Evolutionary conservation across 2,797 vertebrate genomes (phyloP), one percentile per base, ranked within the genome.

Genomic region (Chrosomus eos): DNA sequence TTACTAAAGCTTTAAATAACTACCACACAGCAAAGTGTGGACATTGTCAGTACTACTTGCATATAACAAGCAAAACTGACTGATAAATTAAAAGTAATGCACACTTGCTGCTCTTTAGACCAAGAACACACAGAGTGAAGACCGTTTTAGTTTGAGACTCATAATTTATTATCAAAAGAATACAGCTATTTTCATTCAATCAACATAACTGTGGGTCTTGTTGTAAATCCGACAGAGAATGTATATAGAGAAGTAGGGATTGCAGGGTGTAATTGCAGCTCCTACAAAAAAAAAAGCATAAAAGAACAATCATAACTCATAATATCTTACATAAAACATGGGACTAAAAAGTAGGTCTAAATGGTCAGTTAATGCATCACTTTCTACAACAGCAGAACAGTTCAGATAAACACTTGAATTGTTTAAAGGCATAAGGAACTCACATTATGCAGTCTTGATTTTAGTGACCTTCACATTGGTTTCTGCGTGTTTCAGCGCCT

Each of bases 401-500:
- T 40, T 76, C 9, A 60, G 10, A 60, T 11, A 72, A 40, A 85
- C 19, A 51, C 16, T 21, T 60, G 0, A 28, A 14, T 9, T 18
- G 5, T 48, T 40, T 72, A 55, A 14, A 64, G 45, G 26, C 36
- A 4, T 62, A 3, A 7, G 3, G 10, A 21, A 90, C 96, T 92
- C 68, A 92, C 93, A 0, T 87, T 19, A 83, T 3, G 67, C 10
- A 1, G 68, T 80, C 79, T 89, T 88, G 23, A 81, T 0, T 73
- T 84, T 84, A 16, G 5, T 80, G n/a, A 96, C 92, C 91, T 93
- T 97, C 51, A 99, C 93, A 7, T 2, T 96, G 87, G 95, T 88
- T 60, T 93, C 92, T 0, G 97, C 94, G 2, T 88, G 91, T 91
- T 93, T 97, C 80, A 97, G 11, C 0, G 97, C 97, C 11, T 95